A percentile compares a stretch with the other conserved stretches of the same genome.
These are phyloP conservation scores for Aleadryas rufinucha DNA, from an alignment of 2,113 vertebrate species.

Conservation along the genomic window DNA sequence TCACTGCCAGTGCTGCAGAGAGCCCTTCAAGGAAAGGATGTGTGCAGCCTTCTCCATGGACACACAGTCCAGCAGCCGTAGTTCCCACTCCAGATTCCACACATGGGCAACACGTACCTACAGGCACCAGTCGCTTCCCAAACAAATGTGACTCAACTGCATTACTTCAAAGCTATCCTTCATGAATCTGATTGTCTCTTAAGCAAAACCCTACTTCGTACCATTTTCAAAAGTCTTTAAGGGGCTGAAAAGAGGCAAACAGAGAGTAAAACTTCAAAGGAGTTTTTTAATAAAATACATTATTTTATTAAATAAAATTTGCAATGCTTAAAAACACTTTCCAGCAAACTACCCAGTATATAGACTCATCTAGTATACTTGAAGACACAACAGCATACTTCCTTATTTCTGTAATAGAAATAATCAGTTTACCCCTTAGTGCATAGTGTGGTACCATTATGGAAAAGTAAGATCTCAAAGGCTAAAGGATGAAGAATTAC, in stretches of 20 bases:
- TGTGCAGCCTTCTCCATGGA: not conserved
- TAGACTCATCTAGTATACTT: not conserved
- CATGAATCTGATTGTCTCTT: not conserved
- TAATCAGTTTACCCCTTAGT: not conserved
- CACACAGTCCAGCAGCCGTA: rapidly evolving
- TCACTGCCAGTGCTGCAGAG: not conserved
- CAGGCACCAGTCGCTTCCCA: rapidly evolving
- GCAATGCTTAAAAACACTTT: not conserved
- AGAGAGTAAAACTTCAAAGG: not conserved
- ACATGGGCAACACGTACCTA: rapidly evolving
- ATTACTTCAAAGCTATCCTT: not conserved
- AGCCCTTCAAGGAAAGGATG: not conserved
- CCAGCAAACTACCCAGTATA: not conserved
- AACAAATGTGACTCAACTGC: not conserved
- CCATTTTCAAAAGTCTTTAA: not conserved
- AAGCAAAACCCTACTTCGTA: not conserved
- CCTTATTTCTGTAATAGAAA: not conserved
- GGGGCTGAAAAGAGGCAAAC: not conserved
- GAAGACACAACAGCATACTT: not conserved
- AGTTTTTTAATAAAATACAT: not conserved
- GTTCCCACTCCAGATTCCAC: not conserved
- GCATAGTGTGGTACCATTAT: not conserved
- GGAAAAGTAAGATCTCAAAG: not conserved
- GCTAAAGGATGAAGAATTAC: not conserved
- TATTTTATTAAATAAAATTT: not conserved